These are phyloP conservation scores for Phymatocera aterrima DNA, from an alignment of 2,888 invertebrate genomes.

Conservation along the genomic window DNA sequence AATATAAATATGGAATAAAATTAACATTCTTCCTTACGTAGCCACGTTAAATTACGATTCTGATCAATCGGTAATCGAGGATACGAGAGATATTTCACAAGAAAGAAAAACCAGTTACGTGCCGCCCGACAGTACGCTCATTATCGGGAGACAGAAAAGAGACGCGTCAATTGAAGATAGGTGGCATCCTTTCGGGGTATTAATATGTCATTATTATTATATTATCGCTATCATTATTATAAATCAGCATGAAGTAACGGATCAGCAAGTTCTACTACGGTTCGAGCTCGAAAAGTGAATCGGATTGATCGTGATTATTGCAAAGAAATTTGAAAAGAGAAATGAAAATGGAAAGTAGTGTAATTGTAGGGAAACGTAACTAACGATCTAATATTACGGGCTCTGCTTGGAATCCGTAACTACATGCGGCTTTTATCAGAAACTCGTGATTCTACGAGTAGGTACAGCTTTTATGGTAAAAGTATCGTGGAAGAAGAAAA, in stretches of 20 bases:
- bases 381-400: constrained; percentile 2
- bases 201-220: neutral
- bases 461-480: neutral
- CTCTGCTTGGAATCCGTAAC: neutral
- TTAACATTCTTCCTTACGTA: neutral
- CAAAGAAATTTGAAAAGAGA: neutral
- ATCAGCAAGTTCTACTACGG: too few species aligned
- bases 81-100: constrained; percentile 77
- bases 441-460: neutral
- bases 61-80: constrained; percentile 74
- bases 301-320: too few species aligned
- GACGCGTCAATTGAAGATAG: constrained; percentile 17
- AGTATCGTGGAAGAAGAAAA: neutral
- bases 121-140: constrained; percentile 76
- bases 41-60: constrained; percentile 25
- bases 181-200: constrained; percentile 28
- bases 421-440: neutral
- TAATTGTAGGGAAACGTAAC: constrained; percentile 7
- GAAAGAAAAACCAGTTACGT: constrained; percentile 81
- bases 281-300: too few species aligned
- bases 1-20: too few species aligned
- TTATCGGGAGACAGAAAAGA: constrained; percentile 6
- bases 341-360: too few species aligned
- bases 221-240: too few species aligned
- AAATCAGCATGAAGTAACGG: too few species aligned